Percentiles rank a stretch among this genome's conserved stretches.
phyloP scores from a whole-genome alignment of 2,797 vertebrate species.

The Sardinella longiceps region DNA sequence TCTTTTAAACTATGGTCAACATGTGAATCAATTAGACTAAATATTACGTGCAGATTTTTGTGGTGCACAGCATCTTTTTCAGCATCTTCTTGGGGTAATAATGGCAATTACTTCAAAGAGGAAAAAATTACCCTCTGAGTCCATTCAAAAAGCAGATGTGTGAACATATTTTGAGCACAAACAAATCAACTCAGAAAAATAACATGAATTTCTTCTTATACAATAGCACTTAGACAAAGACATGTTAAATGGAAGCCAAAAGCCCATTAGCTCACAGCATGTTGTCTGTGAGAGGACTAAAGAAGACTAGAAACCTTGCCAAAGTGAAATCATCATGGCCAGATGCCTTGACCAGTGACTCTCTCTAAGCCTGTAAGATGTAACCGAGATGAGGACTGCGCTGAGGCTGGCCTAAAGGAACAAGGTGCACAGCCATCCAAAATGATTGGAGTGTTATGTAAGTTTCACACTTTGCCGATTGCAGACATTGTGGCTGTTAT shows the following conservation, averaged over 20 bases:
- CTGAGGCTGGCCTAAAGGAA: background rate
- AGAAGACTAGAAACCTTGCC: background rate
- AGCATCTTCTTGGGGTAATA: background rate
- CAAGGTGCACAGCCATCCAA: background rate
- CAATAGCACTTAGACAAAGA: background rate
- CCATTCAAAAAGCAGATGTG: background rate
- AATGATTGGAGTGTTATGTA: background rate
- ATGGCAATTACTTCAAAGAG: background rate
- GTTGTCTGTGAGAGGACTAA: background rate
- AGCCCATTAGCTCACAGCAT: background rate
- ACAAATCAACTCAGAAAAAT: background rate
- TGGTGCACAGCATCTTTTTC: background rate
- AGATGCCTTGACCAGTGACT: background rate
- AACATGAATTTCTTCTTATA: background rate
- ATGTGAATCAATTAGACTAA: background rate
- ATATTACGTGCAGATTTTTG: background rate
- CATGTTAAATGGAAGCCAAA: background rate
- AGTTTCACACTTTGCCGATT: background rate
- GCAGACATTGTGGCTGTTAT: background rate
- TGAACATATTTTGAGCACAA: background rate
- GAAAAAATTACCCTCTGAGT: background rate
- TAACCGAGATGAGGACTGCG: background rate
- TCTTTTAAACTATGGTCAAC: background rate
- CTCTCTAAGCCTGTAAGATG: too few relatives aligned
- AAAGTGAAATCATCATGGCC: background rate